Base-by-base conservation (phyloP, 2,888 invertebrate genomes). In the Caenorhabditis sulstoni region DNA sequence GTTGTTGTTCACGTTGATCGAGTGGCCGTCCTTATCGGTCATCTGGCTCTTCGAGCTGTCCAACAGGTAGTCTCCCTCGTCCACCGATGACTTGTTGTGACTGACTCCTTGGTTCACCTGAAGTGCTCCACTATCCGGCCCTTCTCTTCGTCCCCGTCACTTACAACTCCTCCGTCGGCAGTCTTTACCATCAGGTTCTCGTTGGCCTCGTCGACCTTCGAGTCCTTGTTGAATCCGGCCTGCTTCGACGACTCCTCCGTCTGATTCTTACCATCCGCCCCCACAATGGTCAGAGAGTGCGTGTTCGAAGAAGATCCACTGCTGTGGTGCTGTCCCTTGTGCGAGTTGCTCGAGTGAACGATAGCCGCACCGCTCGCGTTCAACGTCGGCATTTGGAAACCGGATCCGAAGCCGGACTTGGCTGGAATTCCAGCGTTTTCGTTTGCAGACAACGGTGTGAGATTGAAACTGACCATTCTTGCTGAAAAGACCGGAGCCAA, bases 251-350 rank as follows among this genome's bases (percentile, higher is more conserved):
- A 57, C 44, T 58, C 50, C 20, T 29, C 14, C 0, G 64, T 52
- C n/a, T 64, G 16, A 22, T 73, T 73, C 73, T 73, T 73, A 23
- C 73, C 73, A 16, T 73, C 73, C 0, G 73, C 73, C 4, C 73
- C 73, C 12, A 73, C 58, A 18, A 73, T 18, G 5, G 64, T 58
- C 50, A 73, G 7, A 0, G 73, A 64, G 22, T 73, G 73, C 9
- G 73, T 58, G 37, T 64, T 64, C 1, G 73, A 73, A 11, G 73
- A 64, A 18, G 73, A 73, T 41, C 73, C 73, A 35, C 64, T 64
- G 37, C 29, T 37, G 22, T 58, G 29, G 22, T 64, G 73, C 22
- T 35, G 41, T 58, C 73, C 73, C 52, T 64, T 73, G 22, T 73
- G 73, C 7, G 55, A 64, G 20, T 45, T 71, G 1, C 35, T 57